Base-by-base conservation (phyloP, 2,888 invertebrate species). In the Eurytoma adleriae region DNA sequence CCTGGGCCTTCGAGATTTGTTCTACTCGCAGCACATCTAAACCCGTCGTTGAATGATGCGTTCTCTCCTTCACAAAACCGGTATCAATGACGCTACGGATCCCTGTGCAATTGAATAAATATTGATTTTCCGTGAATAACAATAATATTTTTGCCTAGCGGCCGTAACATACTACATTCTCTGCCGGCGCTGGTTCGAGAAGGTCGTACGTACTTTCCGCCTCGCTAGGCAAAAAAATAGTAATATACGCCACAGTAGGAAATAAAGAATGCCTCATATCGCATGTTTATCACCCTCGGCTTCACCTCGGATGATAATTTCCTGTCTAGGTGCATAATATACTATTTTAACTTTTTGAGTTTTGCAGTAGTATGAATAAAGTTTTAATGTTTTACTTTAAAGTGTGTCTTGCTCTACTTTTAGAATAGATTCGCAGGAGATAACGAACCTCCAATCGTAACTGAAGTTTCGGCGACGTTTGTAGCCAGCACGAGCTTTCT, bases 381-480 rank as follows among this genome's bases (percentile, higher is more conserved):
- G 10, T 1, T 40, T 40, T 40, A 10, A 1, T 40, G 10, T 40
- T 40, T 40, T 40, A 40, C 7, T 40, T 40, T 40, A 7, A 40
- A 40, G 10, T 10, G 40, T 40, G 10, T 40, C 10, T 40, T 7
- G 5, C 1, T 10, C 10, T 40, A 1, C 40, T 40, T 7, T 40
- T 40, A 10, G 13, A 14, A 57, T 66, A 18, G 52, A 70, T 62
- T n/a, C n/a, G 24, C 16, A 40, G 27, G 61, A 59, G 48, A n/a
- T 5, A 69, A 82, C 70, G 69, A 67, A 90, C 95, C 95, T 77
- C 96, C 96, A 85, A 99, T 99, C 0, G 99, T 99, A 48, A 99
- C 94, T 2, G 99, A 99, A 0, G 99, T 98, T 92, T 99, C 99
- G 0, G 99, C 99, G 83, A 99, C 97, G 90, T 99, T 99, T 50